phyloP scores from a whole-genome alignment of 2,113 vertebrate genomes.

The Stercorarius parasiticus region DNA sequence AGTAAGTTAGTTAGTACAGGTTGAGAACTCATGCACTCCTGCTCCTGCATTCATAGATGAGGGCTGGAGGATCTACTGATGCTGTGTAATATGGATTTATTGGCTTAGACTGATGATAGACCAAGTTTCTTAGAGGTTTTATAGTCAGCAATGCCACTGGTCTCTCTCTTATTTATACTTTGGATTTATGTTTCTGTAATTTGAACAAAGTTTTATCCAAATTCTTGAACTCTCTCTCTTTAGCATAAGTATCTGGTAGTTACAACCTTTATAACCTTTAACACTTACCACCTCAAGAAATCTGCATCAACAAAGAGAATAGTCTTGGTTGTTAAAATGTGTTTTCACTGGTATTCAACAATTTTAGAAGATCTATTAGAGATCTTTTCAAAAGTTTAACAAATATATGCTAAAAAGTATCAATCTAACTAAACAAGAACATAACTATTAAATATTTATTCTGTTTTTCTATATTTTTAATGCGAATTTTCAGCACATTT shows the following conservation, averaged over 20 bases:
- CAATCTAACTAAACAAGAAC: neutral
- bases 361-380: neutral
- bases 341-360: neutral
- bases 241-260: neutral
- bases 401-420: neutral
- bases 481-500: neutral
- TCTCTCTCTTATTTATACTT: neutral
- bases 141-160: neutral
- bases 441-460: neutral
- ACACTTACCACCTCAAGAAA: neutral
- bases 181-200: neutral
- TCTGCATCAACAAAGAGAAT: neutral
- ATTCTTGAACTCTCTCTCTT: neutral
- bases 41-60: neutral
- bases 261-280: neutral
- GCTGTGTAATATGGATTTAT: neutral
- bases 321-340: neutral
- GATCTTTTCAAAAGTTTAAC: neutral
- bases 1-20: neutral
- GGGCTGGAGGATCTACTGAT: neutral
- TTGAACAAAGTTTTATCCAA: neutral
- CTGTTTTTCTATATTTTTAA: neutral
- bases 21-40: neutral
- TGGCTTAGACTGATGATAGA: neutral
- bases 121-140: neutral